Conservation (phyloP, 2,797 vertebrate genomes). For the Protosalanx chinensis region DNA sequence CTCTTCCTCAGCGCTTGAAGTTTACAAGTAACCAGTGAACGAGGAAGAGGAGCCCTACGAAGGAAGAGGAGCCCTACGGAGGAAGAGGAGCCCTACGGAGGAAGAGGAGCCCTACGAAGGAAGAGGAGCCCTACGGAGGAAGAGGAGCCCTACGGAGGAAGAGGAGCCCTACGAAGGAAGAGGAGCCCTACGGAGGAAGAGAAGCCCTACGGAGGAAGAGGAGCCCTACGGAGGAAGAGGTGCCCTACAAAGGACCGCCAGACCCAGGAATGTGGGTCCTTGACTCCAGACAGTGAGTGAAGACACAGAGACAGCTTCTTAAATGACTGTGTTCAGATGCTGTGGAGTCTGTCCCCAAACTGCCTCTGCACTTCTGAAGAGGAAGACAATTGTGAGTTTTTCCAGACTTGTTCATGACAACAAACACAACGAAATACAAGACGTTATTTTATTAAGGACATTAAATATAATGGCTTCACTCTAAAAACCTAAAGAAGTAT, state of each 20-base stretch:
- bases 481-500: constrained; percentile 1
- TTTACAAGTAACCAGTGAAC: constrained; percentile 7
- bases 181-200: not conserved
- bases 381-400: not conserved
- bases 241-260: not conserved
- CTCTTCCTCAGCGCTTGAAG: not conserved
- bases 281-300: constrained; percentile 10
- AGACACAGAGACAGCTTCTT: constrained; percentile 12
- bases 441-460: not conserved
- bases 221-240: not conserved
- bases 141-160: not conserved
- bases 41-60: not conserved
- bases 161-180: not conserved
- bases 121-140: not conserved
- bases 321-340: not conserved
- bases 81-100: not conserved
- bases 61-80: not conserved
- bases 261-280: not conserved
- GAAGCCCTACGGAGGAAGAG: not conserved
- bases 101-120: not conserved
- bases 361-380: not conserved
- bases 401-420: not conserved
- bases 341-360: not conserved
- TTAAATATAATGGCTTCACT: not conserved
- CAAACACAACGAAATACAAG: not conserved